Percentiles rank a stretch among this genome's conserved stretches.
Evolutionary conservation across 2,888 invertebrate genomes (phyloP).

Genomic region (Parnassius glacialis): DNA sequence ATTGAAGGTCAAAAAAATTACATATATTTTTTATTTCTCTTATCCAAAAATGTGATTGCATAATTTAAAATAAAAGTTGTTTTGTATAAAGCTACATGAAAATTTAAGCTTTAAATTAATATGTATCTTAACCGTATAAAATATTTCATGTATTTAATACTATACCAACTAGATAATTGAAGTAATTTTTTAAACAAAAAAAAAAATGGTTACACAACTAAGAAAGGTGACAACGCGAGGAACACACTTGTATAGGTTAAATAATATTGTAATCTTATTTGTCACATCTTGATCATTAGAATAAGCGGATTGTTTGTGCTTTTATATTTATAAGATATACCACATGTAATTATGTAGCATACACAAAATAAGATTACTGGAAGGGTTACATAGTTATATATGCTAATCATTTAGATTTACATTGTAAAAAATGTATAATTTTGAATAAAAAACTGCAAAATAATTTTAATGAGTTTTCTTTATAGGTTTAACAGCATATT

Average conservation of each 20-base stretch:
- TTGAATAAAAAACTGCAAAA: constrained; percentile 11
- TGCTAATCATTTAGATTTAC: not conserved
- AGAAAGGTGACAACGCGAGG: not conserved
- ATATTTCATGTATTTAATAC: too few species aligned
- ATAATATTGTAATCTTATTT: not conserved
- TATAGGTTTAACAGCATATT: constrained; percentile 28
- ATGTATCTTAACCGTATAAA: too few species aligned
- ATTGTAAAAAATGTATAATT: constrained; percentile 11
- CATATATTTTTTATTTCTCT: too few species aligned
- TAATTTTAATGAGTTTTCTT: constrained; percentile 17
- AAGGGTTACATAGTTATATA: not conserved
- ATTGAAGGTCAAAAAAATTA: too few species aligned
- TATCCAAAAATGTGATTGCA: too few species aligned
- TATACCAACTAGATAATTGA: too few species aligned
- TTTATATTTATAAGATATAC: not conserved
- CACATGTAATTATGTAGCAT: constrained; percentile 23
- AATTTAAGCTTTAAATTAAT: too few species aligned
- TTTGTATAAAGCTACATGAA: too few species aligned
- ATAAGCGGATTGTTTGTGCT: not conserved
- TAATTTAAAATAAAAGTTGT: too few species aligned
- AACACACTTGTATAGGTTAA: not conserved
- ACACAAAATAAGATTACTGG: constrained; percentile 1
- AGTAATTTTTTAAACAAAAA: too few species aligned
- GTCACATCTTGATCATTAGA: not conserved
- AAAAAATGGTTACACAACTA: too few species aligned